These are phyloP conservation scores for Platypus cylindrus DNA, from an alignment of 2,888 invertebrate genomes.

Conservation along the genomic window DNA sequence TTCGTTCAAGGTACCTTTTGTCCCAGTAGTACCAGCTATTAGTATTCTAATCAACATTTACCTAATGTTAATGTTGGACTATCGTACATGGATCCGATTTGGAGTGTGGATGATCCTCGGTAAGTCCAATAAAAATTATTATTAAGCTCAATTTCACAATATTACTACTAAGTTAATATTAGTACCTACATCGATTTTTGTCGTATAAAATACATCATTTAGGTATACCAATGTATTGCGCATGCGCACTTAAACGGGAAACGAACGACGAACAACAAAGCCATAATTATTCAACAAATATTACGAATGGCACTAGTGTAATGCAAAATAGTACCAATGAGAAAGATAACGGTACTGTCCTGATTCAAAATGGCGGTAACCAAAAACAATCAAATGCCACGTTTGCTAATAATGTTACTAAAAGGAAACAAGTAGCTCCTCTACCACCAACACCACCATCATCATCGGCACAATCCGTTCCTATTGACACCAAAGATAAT, in stretches of 20 bases:
- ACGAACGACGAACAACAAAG: no score
- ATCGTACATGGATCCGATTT: constrained; percentile 74
- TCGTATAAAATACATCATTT: constrained; percentile 18
- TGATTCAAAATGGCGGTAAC: no score
- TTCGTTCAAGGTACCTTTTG: constrained; percentile 72
- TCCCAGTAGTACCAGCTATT: constrained; percentile 68
- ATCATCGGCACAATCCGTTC: no score
- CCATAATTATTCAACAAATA: constrained; percentile 11
- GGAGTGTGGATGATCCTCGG: constrained; percentile 69
- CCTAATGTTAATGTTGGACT: constrained; percentile 68
- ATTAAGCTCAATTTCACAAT: no score
- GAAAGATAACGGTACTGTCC: no score
- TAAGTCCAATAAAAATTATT: no score
- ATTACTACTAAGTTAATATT: no score
- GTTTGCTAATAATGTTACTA: constrained; percentile 11
- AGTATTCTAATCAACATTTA: constrained; percentile 76
- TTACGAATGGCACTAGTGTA: constrained; percentile 9
- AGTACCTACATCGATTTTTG: no score
- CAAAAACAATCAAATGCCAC: constrained; percentile 16
- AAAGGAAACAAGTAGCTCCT: constrained; percentile 16
- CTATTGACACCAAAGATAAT: no score
- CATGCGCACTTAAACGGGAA: no score
- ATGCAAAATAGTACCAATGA: no score
- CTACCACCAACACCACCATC: constrained; percentile 14
- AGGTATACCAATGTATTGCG: constrained; percentile 31